Evolutionary conservation across 2,888 invertebrate genomes (phyloP), one percentile per base, ranked within the genome.

Genomic region (Marronus borbonicus): DNA sequence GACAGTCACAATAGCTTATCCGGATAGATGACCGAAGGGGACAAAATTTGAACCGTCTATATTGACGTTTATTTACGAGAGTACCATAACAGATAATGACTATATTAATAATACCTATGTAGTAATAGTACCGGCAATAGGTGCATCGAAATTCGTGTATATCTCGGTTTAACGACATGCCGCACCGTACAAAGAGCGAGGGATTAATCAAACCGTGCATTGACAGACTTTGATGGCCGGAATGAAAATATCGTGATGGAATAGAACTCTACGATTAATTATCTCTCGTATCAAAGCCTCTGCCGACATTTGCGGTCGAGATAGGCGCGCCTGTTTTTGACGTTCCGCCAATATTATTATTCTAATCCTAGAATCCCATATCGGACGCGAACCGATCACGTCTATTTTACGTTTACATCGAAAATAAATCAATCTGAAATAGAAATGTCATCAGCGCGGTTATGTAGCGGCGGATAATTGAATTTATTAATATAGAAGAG

Each of bases 211-310:
- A 82, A 84, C 83, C 80, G 78, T 80, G 81, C 83, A 83, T 83
- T 84, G 85, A 84, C 84, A 84, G 84, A 83, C 86, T 86, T 86
- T 86, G 85, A 83, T 83, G 79, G 81, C 60, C 28, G 24, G 14
- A 85, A 85, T 85, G 85, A 85, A 86, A 86, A 86, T 85, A 85
- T 85, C 85, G 83, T 85, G 76, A 79, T 79, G 55, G 52, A 36
- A 72, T 28, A 70, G 65, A 39, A 36, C 44, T 50, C 49, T 36
- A 8, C 79, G 86, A 86, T 86, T 86, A 86, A 86, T 86, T 86
- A 86, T 84, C 84, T 81, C 84, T 83, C 84, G 69, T 52, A 85
- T 85, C 86, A 85, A 85, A 85, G 84, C 85, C 81, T 17, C 14
- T 39, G 7, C 72, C 36, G 72, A 60, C 36, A 70, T 74, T 39